Conservation (phyloP, 2,888 invertebrate genomes). For the Rhamnusium bicolor region DNA sequence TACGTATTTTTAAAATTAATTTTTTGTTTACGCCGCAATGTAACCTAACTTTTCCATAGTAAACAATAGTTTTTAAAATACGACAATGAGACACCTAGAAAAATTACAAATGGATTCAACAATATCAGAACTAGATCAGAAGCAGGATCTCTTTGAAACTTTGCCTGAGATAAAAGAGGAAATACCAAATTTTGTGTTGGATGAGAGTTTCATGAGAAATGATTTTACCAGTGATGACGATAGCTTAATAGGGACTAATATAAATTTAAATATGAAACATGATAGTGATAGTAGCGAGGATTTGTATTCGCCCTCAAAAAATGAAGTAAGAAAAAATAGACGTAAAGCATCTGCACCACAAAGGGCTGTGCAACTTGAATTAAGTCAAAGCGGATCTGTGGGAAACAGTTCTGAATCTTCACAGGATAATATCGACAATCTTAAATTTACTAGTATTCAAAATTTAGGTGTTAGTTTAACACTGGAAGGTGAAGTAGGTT, state of each 20-base stretch:
- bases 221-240: slow-evolving; percentile 57
- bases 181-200: slow-evolving; percentile 53
- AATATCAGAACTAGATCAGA: slow-evolving; percentile 26
- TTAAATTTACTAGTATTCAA: slow-evolving; percentile 44
- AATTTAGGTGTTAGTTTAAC: slow-evolving; percentile 39
- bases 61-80: slow-evolving; percentile 36
- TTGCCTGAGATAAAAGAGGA: slow-evolving; percentile 58
- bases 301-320: slow-evolving; percentile 40
- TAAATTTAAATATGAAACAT: slow-evolving; percentile 50
- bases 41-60: slow-evolving; percentile 41
- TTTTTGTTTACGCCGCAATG: slow-evolving; percentile 14
- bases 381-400: slow-evolving; percentile 56
- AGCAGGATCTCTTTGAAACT: slow-evolving; percentile 54
- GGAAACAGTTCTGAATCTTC: slow-evolving; percentile 63
- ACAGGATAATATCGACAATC: slow-evolving; percentile 56
- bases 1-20: not conserved
- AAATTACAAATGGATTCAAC: slow-evolving; percentile 37
- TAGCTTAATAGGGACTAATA: slow-evolving; percentile 45
- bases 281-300: slow-evolving; percentile 55
- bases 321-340: slow-evolving; percentile 59
- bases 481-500: slow-evolving; percentile 41
- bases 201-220: slow-evolving; percentile 51
- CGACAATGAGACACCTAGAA: slow-evolving; percentile 46
- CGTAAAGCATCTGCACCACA: slow-evolving; percentile 66
- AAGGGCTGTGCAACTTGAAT: slow-evolving; percentile 61